Evolutionary conservation across 2,113 vertebrate species (phyloP), one percentile per base, ranked within the genome.

Genomic region (Corythaixoides concolor): DNA sequence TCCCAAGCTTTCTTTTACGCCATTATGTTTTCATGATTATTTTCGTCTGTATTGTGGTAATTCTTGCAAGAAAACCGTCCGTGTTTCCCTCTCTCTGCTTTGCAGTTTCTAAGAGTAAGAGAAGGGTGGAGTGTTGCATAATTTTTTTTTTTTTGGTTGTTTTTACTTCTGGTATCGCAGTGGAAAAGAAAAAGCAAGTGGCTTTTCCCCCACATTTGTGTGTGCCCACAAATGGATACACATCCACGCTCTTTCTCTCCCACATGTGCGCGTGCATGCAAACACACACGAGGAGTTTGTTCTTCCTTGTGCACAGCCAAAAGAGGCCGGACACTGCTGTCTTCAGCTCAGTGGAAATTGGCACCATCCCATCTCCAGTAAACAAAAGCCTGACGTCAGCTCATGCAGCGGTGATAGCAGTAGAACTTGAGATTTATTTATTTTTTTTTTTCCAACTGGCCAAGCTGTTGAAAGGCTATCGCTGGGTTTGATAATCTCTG

Each of bases 321-420:
- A 86, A 96, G 97, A 83, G 95, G 95, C 97, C 64, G 96, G 94
- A 91, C 78, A 16, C 2, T 45, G 94, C 85, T 72, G 97, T 97
- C 98, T 97, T 97, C 96, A 81, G 96, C 97, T 97, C 90, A 37
- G 76, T 97, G 97, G 97, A 98, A 97, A 69, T 83, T 98, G 98
- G 98, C 98, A 96, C 95, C 33, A 6, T 95, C 97, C 96, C 97
- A 97, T 92, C 95, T 88, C 88, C 97, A 94, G 97, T 92, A 97
- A 98, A 98, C 98, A 98, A 90, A 86, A 97, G 97, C 91, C 93
- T 98, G 97, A 98, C 64, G 74, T 98, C 97, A 97, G 87, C 73
- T 89, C 89, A 21, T 19, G 56, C 95, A 59, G 95, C 1, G 4
- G 83, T 74, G 92, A 96, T 87, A 96, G 95, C 70, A 92, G 82